Base-by-base conservation (phyloP, 2,888 invertebrate species). In the Chymomyza procnemis region DNA sequence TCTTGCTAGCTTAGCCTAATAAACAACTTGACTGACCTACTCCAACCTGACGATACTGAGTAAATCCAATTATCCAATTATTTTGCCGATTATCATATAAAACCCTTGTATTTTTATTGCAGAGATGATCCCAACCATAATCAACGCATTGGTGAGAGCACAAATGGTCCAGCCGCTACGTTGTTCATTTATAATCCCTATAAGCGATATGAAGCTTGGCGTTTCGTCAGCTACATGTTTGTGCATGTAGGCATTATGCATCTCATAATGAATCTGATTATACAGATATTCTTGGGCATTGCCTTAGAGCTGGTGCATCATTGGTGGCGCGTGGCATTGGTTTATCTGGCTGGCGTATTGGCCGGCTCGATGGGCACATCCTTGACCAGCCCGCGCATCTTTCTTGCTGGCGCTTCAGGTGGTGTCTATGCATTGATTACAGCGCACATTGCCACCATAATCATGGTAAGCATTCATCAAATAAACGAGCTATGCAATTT, bases 271-370 rank as follows among this genome's bases (percentile, higher is more conserved):
- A 99, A 99, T 91, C 92, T 98, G 22, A 91, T 97, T 63, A 97
- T 98, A 70, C 99, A 99, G 91, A 92, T 99, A 68, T 93, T 98
- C 90, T 93, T 99, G 66, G 99, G 99, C 0, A 94, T 98, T 9
- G 98, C 99, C 0, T 91, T 99, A 71, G 99, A 99, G 92, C 95
- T 99, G 94, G 98, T 99, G 0, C 99, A 99, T 91, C 94, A 95
- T 76, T 97, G 97, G 95, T 97, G 97, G 97, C 93, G 99, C 59
- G 96, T 99, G 5, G 92, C 95, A 0, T 91, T 95, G 12, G 95
- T 97, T 34, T 97, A 97, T 90, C 89, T 96, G 48, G 94, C 96
- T 0, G 97, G 97, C 0, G 97, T 97, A 0, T 90, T 95, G 0
- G 97, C 97, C 1, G 97, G 97, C 3, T 96, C 96, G 0, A 92